Evolutionary conservation across 2,113 vertebrate species (phyloP), one percentile per base, ranked within the genome.

Genomic region (Numenius arquata): DNA sequence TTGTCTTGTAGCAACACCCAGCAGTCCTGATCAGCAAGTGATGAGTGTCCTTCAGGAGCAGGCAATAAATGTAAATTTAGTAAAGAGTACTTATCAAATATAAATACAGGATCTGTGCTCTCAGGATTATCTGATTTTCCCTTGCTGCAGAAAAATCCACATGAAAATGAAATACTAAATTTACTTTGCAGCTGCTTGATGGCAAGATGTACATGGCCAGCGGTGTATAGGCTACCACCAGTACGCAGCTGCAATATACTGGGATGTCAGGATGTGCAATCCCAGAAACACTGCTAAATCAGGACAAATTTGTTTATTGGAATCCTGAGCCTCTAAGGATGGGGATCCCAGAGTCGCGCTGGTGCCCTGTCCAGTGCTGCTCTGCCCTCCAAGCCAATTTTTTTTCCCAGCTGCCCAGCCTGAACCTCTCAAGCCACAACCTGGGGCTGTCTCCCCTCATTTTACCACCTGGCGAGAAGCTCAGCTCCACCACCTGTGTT

Each of bases 61-160:
- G n/a, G 62, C 17, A 70, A 73, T 30, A 85, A 94, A 96, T 19
- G 56, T 47, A 84, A 72, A 92, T 91, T 89, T 73, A 81, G 73
- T 58, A 82, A 70, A 94, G 61, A 85, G 77, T 52, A 89, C 74
- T 95, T 85, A 95, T 32, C 66, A 92, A 96, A 94, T 66, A 27
- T 22, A 94, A 95, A 88, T 53, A 65, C 50, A 76, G 12, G 18
- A 59, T 45, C 70, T 68, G 12, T 4, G 29, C 55, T 89, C 83
- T 58, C 20, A 2, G 48, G 77, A 92, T 96, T 85, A 81, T 68
- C 48, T 65, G 55, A 78, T 92, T 95, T 84, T 86, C 63, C n/a
- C 58, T 66, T 70, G 53, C 22, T 86, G 62, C 83, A 87, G 66
- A 87, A 89, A 94, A 96, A 94, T 56, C 19, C 34, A 45, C 26